phyloP scores from a whole-genome alignment of 2,888 invertebrate genomes.

The Selenia dentaria region DNA sequence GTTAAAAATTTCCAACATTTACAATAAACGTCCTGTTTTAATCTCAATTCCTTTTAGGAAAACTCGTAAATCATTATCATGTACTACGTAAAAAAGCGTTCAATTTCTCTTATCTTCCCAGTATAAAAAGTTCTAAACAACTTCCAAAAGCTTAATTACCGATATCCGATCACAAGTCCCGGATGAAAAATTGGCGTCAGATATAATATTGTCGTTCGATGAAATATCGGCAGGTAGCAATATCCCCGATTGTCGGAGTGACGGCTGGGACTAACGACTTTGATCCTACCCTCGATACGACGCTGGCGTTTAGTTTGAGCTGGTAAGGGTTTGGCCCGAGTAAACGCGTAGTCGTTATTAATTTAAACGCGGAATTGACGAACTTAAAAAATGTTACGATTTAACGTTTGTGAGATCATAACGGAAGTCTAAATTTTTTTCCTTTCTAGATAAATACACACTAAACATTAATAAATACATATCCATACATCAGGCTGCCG shows the following conservation, averaged over 20 bases:
- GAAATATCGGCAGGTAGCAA: constrained; percentile 17
- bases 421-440: no score
- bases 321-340: background rate
- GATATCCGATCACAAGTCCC: constrained; percentile 26
- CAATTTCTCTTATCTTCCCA: constrained; percentile 30
- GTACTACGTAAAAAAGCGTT: constrained; percentile 11
- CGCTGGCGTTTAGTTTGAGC: background rate
- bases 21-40: no score
- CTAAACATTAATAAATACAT: no score
- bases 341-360: no score
- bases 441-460: no score
- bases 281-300: constrained; percentile 26
- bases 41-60: no score
- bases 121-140: constrained; percentile 26
- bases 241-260: constrained; percentile 28
- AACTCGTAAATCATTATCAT: constrained; percentile 14
- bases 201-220: constrained; percentile 4
- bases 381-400: no score
- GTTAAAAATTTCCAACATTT: no score
- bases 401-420: no score
- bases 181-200: background rate
- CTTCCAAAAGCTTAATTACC: constrained; percentile 27
- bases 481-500: no score
- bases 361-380: no score
- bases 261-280: constrained; percentile 24